Evolutionary conservation across 2,888 invertebrate species (phyloP), one percentile per base, ranked within the genome.

Genomic region (Drosophila parthenogenetica): DNA sequence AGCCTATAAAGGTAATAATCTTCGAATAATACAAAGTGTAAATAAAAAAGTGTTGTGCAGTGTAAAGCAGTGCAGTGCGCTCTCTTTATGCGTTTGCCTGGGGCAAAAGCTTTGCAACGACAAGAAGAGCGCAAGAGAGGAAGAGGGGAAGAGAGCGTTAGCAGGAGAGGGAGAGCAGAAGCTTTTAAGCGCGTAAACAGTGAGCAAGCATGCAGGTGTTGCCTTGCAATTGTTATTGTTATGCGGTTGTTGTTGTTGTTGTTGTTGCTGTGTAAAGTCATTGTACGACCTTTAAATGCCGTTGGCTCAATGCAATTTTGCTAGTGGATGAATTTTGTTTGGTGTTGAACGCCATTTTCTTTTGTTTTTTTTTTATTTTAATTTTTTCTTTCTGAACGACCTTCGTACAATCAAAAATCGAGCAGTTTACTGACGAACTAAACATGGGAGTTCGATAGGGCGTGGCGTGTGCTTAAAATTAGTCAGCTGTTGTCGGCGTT

Each of bases 201-300:
- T 42, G 69, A 60, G 69, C 35, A 32, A 43, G 39, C 48, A 49
- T 49, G 42, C 72, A 67, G 62, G 49, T 71, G 74, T 61, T 71
- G 76, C 60, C 66, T 66, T 70, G 71, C 71, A 55, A 59, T 39
- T 45, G 37, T 40, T 54, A 25, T 54, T 68, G 62, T 13, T 48
- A 22, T 53, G 48, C 32, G 54, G 40, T 42, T 50, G 29, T 32
- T 50, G 16, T 32, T 40, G 55, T 40, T 55, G 45, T 53, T 68
- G 53, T 57, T 61, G 16, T 58, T 59, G 71, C 19, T 71, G 64
- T 43, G 17, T 62, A 73, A 84, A 84, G 81, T 81, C 81, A 81
- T 78, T 81, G 73, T 69, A 67, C 81, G 79, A 84, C 85, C 85
- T 81, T 81, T 81, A 76, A 67, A 76, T 71, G 76, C 69, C 66